A percentile compares a stretch with the other conserved stretches of the same genome.
Conservation (phyloP, 2,888 invertebrate species). For the Stenolophus ochropezus region DNA sequence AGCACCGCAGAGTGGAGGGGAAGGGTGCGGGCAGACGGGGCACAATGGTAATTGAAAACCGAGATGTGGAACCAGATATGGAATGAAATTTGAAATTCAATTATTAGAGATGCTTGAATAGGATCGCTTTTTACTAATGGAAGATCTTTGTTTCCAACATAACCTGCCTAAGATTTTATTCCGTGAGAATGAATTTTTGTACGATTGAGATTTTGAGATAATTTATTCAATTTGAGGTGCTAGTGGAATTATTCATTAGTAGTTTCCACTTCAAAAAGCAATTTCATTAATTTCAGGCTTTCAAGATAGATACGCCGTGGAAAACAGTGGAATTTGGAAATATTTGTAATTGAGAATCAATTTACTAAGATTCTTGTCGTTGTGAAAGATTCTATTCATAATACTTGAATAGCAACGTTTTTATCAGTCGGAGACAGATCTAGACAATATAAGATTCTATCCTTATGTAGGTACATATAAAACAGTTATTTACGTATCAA, state of each 20-base stretch:
- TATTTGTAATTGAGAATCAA: background rate
- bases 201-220: background rate
- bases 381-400: too few relatives aligned
- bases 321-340: background rate
- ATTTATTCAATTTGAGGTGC: background rate
- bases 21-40: background rate
- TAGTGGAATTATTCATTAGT: constrained; percentile 3
- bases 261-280: background rate
- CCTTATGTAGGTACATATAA: too few relatives aligned
- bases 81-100: constrained; percentile 48
- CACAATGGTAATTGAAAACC: constrained; percentile 44
- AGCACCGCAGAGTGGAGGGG: background rate
- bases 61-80: constrained; percentile 46
- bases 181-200: constrained; percentile 1
- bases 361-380: too few relatives aligned
- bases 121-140: constrained; percentile 29
- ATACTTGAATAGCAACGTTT: too few relatives aligned
- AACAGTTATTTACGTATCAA: too few relatives aligned
- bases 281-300: background rate
- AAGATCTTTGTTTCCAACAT: constrained; percentile 25
- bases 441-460: too few relatives aligned
- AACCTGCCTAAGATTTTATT: background rate
- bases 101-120: constrained; percentile 39
- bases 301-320: background rate
- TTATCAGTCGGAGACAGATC: too few relatives aligned